Conservation (phyloP, 2,113 vertebrate species). For the Corvus hawaiiensis region DNA sequence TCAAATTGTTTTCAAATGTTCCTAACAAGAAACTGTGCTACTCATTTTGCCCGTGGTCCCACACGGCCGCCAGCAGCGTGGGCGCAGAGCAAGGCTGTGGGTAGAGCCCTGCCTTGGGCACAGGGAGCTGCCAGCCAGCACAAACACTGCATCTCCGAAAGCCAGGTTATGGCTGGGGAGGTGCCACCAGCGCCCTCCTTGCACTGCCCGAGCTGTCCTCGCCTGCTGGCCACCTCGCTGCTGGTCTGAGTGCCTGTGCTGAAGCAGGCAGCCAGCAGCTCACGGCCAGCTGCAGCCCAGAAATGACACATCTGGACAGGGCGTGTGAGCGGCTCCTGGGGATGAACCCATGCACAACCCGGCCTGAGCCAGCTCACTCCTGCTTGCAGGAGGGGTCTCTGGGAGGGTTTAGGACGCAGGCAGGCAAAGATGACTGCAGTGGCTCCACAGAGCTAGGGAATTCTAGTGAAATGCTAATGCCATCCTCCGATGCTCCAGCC, state of each 20-base stretch:
- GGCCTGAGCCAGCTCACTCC: background rate
- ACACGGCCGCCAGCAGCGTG: background rate
- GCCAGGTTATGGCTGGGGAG: background rate
- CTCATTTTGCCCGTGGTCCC: background rate
- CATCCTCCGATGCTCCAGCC: background rate
- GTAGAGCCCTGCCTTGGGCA: background rate
- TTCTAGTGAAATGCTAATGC: rapidly evolving
- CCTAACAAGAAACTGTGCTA: background rate
- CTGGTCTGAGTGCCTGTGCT: background rate
- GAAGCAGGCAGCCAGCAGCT: background rate
- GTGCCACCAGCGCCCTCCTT: background rate
- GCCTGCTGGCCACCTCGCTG: rapidly evolving
- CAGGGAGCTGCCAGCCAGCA: constrained; percentile 20
- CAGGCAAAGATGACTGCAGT: background rate
- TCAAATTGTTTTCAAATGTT: background rate
- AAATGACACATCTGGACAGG: background rate
- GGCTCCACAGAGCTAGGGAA: background rate
- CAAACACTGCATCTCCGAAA: constrained; percentile 6
- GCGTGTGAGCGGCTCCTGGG: background rate
- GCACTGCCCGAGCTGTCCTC: background rate
- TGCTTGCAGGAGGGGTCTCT: background rate
- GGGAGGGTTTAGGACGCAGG: background rate
- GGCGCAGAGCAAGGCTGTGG: background rate
- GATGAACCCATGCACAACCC: rapidly evolving
- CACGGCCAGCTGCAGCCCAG: background rate